Conservation (phyloP, 2,113 vertebrate genomes). For the Struthidea cinerea region DNA sequence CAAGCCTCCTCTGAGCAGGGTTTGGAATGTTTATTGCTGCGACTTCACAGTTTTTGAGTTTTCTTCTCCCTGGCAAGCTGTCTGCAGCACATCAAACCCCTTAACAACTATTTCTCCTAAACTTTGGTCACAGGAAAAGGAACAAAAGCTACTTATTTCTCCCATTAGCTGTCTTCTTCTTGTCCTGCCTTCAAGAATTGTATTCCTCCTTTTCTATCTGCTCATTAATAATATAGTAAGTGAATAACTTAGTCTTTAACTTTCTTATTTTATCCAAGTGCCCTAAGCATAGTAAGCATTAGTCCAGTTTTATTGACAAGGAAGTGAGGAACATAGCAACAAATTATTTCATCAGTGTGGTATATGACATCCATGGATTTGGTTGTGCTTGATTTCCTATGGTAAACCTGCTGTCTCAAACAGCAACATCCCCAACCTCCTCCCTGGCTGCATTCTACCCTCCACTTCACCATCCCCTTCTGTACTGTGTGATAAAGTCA, state of each 20-base stretch:
- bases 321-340: not conserved
- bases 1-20: not conserved
- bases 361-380: not conserved
- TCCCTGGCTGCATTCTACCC: not conserved
- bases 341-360: not conserved
- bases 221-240: not conserved
- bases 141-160: not conserved
- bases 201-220: not conserved
- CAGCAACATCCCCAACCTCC: not conserved
- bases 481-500: not conserved
- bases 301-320: not conserved
- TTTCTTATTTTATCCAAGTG: not conserved
- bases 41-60: not conserved
- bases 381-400: not conserved
- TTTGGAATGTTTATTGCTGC: not conserved
- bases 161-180: not conserved
- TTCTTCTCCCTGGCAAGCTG: not conserved
- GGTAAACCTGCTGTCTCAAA: not conserved
- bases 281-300: not conserved
- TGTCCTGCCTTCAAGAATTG: not conserved
- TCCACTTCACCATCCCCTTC: not conserved
- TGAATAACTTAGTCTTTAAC: not conserved
- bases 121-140: not conserved
- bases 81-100: not conserved
- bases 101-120: not conserved